Base-by-base conservation (phyloP, 2,888 invertebrate genomes). In the Xylocampa areola region DNA sequence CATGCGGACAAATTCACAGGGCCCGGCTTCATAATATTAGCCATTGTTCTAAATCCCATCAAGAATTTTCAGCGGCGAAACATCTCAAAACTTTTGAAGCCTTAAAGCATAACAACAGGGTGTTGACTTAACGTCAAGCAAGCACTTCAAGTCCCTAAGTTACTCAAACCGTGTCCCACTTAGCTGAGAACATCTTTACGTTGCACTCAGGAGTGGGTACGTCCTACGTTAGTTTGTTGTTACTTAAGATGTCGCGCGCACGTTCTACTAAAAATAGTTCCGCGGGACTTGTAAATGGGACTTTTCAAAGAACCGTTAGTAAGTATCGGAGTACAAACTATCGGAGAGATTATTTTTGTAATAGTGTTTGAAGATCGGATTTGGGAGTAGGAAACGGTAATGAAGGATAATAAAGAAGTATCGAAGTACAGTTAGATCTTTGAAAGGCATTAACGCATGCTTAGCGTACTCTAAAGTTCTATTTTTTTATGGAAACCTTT, bases 131-230 rank as follows among this genome's bases (percentile, higher is more conserved):
- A 30, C 10, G 17, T 41, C n/a, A n/a, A 25, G 1, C 41, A 41
- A 58, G 27, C 41, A 23, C 33, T 60, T 54, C 32, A n/a, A 51
- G 51, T 23, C 21, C 13, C 16, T 16, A 39, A 35, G 30, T 40
- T 32, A 44, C 41, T 64, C 27, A 27, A 44, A 65, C 59, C 27
- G 25, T 51, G 37, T 45, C 37, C 17, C n/a, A 50, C 36, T 52
- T 50, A 47, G 43, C 41, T 45, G 14, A 39, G 49, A 61, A 61
- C 36, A 71, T 55, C 35, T 71, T 68, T 47, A 51, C 72, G 32
- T 39, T 71, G 67, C 67, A 67, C 68, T 71, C 23, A 54, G 10
- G 17, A 65, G 8, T 10, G n/a, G n/a, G n/a, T n/a, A n/a, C n/a
- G n/a, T n/a, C n/a, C n/a, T n/a, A 41, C 36, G 10, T 30, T 16